phyloP scores from a whole-genome alignment of 92 coral and sea anemone genomes.

The Galaxea fascicularis region DNA sequence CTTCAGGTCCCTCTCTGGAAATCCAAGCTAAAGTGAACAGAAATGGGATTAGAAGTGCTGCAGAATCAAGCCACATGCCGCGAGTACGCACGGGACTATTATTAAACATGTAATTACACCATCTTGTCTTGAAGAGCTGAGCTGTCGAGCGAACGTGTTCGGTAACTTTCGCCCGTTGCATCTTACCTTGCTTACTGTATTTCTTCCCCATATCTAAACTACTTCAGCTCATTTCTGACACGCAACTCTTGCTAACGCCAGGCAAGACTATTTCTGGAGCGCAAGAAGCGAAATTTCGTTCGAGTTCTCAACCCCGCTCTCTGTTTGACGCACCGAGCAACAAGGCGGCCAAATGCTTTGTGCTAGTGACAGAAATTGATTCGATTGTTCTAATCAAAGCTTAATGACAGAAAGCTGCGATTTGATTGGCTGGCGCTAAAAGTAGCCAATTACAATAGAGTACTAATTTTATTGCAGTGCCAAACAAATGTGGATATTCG shows the following conservation, averaged over 20 bases:
- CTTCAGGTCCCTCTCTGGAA: conserved; percentile 99
- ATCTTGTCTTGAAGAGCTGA: conserved; percentile 60
- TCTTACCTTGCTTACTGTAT: conserved; percentile 87
- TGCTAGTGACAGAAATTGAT: conserved; percentile 88
- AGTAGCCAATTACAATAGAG: conserved; percentile 95
- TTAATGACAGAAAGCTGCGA: conserved; percentile 72
- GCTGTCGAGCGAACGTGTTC: conserved; percentile 60
- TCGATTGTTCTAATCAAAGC: conserved; percentile 90
- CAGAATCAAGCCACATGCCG: conserved; percentile 45
- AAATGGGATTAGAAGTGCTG: conserved; percentile 24
- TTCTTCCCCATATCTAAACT: conserved; percentile 80
- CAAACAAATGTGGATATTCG: not conserved
- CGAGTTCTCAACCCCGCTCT: conserved; percentile 2
- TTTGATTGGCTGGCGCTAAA: conserved; percentile 84
- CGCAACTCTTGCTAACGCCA: conserved; percentile 2
- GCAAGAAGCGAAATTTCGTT: not conserved
- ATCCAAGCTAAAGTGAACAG: conserved; percentile 88
- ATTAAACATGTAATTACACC: conserved; percentile 59
- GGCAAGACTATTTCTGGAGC: not conserved
- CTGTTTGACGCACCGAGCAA: conserved; percentile 18
- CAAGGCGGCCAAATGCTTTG: conserved; percentile 56
- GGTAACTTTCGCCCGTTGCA: conserved; percentile 21
- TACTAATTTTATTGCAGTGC: conserved; percentile 70
- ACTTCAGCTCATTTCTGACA: conserved; percentile 24
- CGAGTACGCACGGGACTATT: conserved; percentile 45